phyloP scores from a whole-genome alignment of 2,888 invertebrate species.

The Cosmorhoe ocellata region DNA sequence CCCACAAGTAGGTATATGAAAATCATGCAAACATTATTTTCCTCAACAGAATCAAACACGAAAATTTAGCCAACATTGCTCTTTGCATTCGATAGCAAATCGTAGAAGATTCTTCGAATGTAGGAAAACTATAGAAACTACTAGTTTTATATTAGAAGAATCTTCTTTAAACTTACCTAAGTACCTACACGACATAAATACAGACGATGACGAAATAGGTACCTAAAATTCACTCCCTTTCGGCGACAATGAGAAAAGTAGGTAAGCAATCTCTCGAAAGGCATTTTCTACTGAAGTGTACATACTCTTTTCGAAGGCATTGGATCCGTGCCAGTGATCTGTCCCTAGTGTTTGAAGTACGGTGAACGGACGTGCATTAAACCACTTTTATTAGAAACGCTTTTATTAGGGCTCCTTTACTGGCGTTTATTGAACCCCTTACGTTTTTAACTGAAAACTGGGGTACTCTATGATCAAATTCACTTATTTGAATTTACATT shows the following conservation, averaged over 20 bases:
- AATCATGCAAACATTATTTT: too few species aligned
- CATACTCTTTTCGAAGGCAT: constrained; percentile 23
- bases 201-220: background rate
- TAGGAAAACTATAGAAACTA: too few species aligned
- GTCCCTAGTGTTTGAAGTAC: constrained; percentile 54
- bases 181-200: too few species aligned
- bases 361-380: constrained; percentile 50
- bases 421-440: constrained; percentile 24
- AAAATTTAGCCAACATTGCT: too few species aligned
- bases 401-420: constrained; percentile 46
- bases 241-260: constrained; percentile 7
- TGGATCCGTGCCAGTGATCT: constrained; percentile 57
- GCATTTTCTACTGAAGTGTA: constrained; percentile 26
- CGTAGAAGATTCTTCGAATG: too few species aligned
- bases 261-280: constrained; percentile 19
- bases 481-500: too few species aligned
- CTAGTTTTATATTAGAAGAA: too few species aligned
- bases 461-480: too few species aligned
- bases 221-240: background rate
- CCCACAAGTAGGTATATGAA: too few species aligned
- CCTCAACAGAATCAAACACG: too few species aligned
- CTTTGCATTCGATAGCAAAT: too few species aligned
- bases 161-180: too few species aligned
- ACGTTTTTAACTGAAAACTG: background rate
- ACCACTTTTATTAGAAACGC: constrained; percentile 55